These are phyloP conservation scores for Cromileptes altivelis DNA, from an alignment of 2,113 vertebrate genomes.

Conservation along the genomic window DNA sequence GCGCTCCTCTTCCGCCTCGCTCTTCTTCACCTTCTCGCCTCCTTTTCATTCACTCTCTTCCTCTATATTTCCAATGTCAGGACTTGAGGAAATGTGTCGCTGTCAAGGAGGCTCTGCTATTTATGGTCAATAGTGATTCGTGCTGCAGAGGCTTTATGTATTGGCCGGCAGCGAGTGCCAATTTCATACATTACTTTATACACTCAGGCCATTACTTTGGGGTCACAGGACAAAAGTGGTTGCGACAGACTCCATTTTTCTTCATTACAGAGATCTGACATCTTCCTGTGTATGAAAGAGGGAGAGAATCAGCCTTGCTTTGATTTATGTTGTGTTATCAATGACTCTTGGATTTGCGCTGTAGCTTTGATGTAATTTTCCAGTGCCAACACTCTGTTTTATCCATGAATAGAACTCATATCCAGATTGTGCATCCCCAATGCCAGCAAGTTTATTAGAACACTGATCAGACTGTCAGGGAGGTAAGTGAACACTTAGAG, in stretches of 20 bases:
- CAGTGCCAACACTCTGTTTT: conserved; percentile 34
- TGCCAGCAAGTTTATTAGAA: conserved; percentile 29
- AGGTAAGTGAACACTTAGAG: conserved; percentile 20
- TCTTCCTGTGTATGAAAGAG: conserved; percentile 52
- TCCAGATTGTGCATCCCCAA: neutral
- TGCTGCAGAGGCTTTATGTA: conserved; percentile 32
- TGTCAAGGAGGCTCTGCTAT: conserved; percentile 28
- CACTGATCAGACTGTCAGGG: conserved; percentile 41
- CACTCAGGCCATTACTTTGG: conserved; percentile 49
- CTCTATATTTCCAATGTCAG: conserved; percentile 36
- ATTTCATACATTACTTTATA: conserved; percentile 51
- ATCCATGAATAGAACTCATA: conserved; percentile 40
- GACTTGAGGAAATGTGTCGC: conserved; percentile 25
- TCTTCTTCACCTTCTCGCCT: conserved; percentile 46
- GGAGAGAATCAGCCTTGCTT: conserved; percentile 30
- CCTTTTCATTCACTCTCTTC: conserved; percentile 22
- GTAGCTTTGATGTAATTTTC: conserved; percentile 56
- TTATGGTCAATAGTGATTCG: conserved; percentile 31
- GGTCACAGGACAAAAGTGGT: conserved; percentile 59
- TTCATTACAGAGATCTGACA: conserved; percentile 54
- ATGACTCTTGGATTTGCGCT: conserved; percentile 36
- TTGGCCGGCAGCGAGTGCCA: conserved; percentile 20
- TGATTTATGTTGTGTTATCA: conserved; percentile 46
- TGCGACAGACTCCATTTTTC: conserved; percentile 66
- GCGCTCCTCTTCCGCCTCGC: conserved; percentile 49